Percentiles rank a stretch among this genome's conserved stretches.
phyloP scores from a whole-genome alignment of 2,797 vertebrate species.

The Sebastolobus alascanus region DNA sequence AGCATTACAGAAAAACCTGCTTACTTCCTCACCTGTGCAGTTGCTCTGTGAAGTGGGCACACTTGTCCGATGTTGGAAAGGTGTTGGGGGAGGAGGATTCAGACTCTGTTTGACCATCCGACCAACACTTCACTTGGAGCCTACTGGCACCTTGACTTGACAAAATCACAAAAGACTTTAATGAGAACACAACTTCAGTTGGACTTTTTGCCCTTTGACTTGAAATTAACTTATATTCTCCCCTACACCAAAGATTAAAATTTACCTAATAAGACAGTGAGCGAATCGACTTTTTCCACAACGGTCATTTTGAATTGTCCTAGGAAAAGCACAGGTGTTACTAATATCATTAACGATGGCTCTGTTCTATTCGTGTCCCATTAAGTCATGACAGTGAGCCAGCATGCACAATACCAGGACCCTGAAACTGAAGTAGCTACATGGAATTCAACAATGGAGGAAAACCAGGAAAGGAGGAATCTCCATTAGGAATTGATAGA shows the following conservation, averaged over 20 bases:
- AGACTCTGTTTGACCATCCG: neutral
- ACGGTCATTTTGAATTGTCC: neutral
- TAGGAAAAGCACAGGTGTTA: neutral
- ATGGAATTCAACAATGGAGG: slow-evolving; percentile 20
- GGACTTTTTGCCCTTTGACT: neutral
- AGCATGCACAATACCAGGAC: neutral
- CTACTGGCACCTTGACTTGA: neutral
- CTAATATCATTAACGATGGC: neutral
- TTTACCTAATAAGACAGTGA: neutral
- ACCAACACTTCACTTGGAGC: neutral
- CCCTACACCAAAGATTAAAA: neutral
- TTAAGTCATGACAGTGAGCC: neutral
- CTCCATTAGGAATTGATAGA: slow-evolving; percentile 51
- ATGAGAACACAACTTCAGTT: neutral
- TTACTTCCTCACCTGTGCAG: neutral
- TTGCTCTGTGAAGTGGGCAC: neutral
- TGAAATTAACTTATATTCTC: neutral
- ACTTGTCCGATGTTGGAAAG: neutral
- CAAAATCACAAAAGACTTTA: neutral
- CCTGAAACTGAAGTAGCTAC: neutral
- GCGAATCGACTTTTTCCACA: neutral
- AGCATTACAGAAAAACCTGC: neutral
- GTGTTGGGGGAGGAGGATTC: neutral
- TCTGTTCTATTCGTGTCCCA: neutral
- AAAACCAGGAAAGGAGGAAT: slow-evolving; percentile 46